Base-by-base conservation (phyloP, 2,888 invertebrate species). In the Drosophila suboccidentalis region DNA sequence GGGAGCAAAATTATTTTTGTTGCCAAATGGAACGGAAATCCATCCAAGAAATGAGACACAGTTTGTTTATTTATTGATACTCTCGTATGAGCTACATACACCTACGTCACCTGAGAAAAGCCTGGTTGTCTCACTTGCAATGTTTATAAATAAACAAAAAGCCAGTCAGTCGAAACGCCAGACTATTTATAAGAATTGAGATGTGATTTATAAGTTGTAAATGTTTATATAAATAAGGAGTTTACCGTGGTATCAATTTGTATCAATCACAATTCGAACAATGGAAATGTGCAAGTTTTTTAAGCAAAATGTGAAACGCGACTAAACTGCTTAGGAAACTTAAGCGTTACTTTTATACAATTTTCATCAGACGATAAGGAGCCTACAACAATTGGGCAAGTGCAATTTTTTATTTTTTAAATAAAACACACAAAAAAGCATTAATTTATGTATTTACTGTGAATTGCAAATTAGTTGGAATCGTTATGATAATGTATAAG, bases 381-480 rank as follows among this genome's bases (percentile, higher is more conserved):
- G 13, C 6, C 11, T 15, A 6, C 26, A 0, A 0, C 15, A 29
- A 39, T 58, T 39, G 17, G 11, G 32, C 22, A 36, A 44, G 22
- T 49, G 29, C 47, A 36, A 43, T 58, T 36, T 29, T 29, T 6
- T 26, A 6, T 6, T 26, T 71, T 62, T 50, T 9, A 39, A 50
- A 62, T 49, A 36, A 3, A 46, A 32, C 10, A 32, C 39, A 3
- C 32, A 38, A 22, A 47, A 34, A 39, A 29, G 29, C 6, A 29
- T 29, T n/a, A 17, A n/a, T n/a, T 22, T 49, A 10, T 55, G 17
- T 29, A 29, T 29, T 71, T 60, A 49, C 41, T 34, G 36, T 49
- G 58, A 72, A 59, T 69, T 62, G 36, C 47, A 62, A 69, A 59
- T 73, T 32, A 71, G 38, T 43, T 50, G 17, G 47, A 73, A 61